Conservation (phyloP, 2,113 vertebrate species). For the Scopus umbretta region DNA sequence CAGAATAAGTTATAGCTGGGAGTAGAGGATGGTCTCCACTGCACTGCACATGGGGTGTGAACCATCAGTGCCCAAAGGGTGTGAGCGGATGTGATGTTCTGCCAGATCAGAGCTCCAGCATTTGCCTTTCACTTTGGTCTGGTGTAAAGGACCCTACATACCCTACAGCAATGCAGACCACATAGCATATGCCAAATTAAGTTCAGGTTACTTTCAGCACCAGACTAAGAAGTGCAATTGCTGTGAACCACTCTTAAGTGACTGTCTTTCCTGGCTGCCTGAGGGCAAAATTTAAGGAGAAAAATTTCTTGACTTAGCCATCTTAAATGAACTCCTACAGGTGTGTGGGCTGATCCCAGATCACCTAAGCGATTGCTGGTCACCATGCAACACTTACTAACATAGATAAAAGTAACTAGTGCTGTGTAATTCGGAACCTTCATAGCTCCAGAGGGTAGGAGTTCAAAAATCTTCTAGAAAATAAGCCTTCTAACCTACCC, state of each 20-base stretch:
- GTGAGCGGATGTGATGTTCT: neutral
- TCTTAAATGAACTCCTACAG: neutral
- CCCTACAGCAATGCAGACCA: neutral
- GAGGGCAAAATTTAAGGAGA: neutral
- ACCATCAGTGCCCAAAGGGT: neutral
- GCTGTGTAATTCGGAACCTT: neutral
- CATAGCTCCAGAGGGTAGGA: neutral
- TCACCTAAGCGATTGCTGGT: neutral
- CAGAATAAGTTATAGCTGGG: neutral
- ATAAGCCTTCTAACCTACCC: neutral
- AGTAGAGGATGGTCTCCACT: neutral
- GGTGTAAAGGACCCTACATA: neutral
- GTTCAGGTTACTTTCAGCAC: neutral
- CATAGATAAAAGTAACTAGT: neutral
- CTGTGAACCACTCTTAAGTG: neutral
- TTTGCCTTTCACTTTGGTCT: neutral
- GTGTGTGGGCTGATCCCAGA: neutral
- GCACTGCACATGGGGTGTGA: neutral
- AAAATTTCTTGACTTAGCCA: neutral
- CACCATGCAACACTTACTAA: neutral
- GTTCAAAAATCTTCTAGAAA: neutral
- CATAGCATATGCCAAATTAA: fast-evolving
- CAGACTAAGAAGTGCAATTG: neutral
- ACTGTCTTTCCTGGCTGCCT: neutral
- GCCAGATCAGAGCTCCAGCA: neutral